Conservation (phyloP, 2,113 vertebrate genomes). For the Oxyruncus cristatus region DNA sequence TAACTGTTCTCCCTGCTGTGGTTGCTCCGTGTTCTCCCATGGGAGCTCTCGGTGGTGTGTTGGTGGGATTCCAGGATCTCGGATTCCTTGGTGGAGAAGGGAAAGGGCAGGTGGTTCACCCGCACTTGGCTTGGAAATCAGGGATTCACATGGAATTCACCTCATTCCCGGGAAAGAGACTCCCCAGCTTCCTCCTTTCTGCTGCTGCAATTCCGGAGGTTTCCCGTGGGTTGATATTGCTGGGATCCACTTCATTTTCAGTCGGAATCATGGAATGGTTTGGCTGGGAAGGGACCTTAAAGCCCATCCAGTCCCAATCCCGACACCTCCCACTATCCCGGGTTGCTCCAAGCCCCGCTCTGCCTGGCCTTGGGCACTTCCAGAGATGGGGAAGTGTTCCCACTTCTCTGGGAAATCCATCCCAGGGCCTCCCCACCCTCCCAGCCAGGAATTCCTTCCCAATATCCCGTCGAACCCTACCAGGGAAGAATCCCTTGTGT, state of each 20-base stretch:
- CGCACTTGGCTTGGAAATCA: not conserved
- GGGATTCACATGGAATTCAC: accelerated
- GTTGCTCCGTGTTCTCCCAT: not conserved
- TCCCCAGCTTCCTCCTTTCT: not conserved
- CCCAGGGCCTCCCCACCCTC: not conserved
- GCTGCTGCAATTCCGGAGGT: not conserved
- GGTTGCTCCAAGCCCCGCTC: not conserved
- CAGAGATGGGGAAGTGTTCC: not conserved
- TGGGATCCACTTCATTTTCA: not conserved
- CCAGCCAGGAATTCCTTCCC: not conserved
- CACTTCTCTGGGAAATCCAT: not conserved
- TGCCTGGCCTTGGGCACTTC: not conserved
- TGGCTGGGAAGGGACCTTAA: not conserved
- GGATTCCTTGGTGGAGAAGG: not conserved
- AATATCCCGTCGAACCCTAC: no score
- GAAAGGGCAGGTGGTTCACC: not conserved
- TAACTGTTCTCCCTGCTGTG: no score
- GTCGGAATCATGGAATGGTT: not conserved
- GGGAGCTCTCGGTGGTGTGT: not conserved
- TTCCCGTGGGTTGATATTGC: not conserved
- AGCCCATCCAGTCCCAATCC: not conserved
- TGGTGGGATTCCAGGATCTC: not conserved
- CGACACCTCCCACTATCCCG: not conserved
- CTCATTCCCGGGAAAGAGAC: not conserved
- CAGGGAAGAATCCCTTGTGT: no score